phyloP scores from a whole-genome alignment of 1,140 invertebrate genomes.

The Ladona fulva region DNA sequence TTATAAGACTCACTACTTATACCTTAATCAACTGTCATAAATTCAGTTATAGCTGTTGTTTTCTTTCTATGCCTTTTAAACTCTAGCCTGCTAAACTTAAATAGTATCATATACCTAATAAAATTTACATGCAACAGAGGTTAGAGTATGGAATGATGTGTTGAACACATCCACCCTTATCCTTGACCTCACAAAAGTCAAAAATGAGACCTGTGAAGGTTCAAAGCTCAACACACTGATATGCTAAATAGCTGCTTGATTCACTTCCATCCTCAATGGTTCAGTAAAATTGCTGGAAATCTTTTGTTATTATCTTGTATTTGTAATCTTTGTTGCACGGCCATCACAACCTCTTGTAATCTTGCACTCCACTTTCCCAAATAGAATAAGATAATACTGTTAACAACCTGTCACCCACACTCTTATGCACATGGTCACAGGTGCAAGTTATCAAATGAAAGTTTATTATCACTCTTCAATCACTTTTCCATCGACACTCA shows the following conservation, averaged over 20 bases:
- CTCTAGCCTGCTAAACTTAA: conserved; percentile 17
- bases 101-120: conserved; percentile 14
- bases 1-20: conserved; percentile 11
- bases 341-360: not conserved
- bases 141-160: conserved; percentile 17
- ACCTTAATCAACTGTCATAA: conserved; percentile 12
- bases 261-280: conserved; percentile 12
- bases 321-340: conserved; percentile 1
- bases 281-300: conserved; percentile 1
- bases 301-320: conserved; percentile 12
- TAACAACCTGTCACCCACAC: not conserved
- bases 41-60: conserved; percentile 15
- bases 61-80: conserved; percentile 15
- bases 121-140: conserved; percentile 17
- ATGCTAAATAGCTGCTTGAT: conserved; percentile 15
- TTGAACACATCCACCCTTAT: conserved; percentile 14
- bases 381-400: conserved; percentile 3
- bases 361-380: not conserved
- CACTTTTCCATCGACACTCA: conserved; percentile 8
- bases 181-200: conserved; percentile 15
- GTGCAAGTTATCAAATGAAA: conserved; percentile 6
- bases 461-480: not conserved
- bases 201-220: conserved; percentile 13
- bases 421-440: not conserved
- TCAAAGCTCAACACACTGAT: conserved; percentile 16